Conservation (phyloP, 2,888 invertebrate genomes). For the Labia minor region DNA sequence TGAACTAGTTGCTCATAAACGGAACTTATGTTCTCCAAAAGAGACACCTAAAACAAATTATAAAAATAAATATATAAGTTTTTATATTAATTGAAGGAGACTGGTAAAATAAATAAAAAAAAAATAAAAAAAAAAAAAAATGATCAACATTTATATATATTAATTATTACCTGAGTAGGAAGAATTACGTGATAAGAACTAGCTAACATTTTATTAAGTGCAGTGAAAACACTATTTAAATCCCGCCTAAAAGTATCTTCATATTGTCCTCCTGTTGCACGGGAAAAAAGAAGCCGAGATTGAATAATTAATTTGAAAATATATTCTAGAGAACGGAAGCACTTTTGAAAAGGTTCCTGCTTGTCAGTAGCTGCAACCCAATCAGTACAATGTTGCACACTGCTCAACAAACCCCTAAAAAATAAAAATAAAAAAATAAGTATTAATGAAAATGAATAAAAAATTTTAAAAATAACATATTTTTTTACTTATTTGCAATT, state of each 20-base stretch:
- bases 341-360: slow-evolving; percentile 81
- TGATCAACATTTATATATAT: no score
- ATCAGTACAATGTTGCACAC: slow-evolving; percentile 82
- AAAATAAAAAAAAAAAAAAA: no score
- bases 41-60: slow-evolving; percentile 50
- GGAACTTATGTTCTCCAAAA: slow-evolving; percentile 70
- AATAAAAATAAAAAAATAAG: background rate
- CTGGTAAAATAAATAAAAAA: background rate
- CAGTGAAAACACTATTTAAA: slow-evolving; percentile 66
- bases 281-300: slow-evolving; percentile 69
- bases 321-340: slow-evolving; percentile 80
- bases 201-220: slow-evolving; percentile 64
- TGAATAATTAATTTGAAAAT: slow-evolving; percentile 88
- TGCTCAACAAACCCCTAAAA: slow-evolving; percentile 67
- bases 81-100: slow-evolving; percentile 15
- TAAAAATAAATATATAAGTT: background rate
- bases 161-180: slow-evolving; percentile 53
- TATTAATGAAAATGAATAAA: no score
- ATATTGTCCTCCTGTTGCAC: slow-evolving; percentile 78
- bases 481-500: background rate
- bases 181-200: slow-evolving; percentile 62
- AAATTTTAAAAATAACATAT: background rate
- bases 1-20: slow-evolving; percentile 67
- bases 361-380: slow-evolving; percentile 76
- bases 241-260: slow-evolving; percentile 79